These are phyloP conservation scores for Tenthredo notha DNA, from an alignment of 2,888 invertebrate genomes.

Conservation along the genomic window DNA sequence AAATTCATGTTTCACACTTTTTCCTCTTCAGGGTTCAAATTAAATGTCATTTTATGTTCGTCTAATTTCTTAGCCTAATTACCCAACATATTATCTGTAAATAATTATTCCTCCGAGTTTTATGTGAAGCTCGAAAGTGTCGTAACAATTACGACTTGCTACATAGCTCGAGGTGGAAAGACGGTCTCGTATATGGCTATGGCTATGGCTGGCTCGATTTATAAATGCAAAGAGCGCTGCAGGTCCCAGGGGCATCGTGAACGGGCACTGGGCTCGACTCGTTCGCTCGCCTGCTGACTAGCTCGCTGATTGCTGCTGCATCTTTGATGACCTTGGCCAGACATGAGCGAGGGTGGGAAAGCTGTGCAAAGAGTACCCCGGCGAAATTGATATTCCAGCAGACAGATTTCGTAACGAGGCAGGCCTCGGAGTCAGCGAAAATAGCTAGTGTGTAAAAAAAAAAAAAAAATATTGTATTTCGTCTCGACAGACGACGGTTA, in stretches of 20 bases:
- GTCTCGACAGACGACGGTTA: constrained; percentile 18
- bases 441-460: background rate
- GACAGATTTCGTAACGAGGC: constrained; percentile 61
- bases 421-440: constrained; percentile 5
- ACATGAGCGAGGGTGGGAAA: constrained; percentile 65
- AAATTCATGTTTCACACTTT: background rate
- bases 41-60: background rate
- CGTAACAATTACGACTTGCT: constrained; percentile 30
- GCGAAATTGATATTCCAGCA: constrained; percentile 77
- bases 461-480: background rate
- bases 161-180: background rate
- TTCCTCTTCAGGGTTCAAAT: background rate
- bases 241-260: constrained; percentile 67
- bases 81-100: background rate
- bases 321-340: constrained; percentile 78
- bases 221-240: constrained; percentile 74
- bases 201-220: constrained; percentile 61
- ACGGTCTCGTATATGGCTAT: constrained; percentile 20
- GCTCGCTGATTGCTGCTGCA: constrained; percentile 78
- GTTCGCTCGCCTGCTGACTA: constrained; percentile 73
- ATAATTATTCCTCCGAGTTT: background rate
- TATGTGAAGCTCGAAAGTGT: constrained; percentile 1
- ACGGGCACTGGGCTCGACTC: constrained; percentile 57
- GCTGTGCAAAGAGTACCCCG: constrained; percentile 75
- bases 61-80: background rate